Conservation (phyloP, 1,140 invertebrate species). For the Drosophila lacteicornis region DNA sequence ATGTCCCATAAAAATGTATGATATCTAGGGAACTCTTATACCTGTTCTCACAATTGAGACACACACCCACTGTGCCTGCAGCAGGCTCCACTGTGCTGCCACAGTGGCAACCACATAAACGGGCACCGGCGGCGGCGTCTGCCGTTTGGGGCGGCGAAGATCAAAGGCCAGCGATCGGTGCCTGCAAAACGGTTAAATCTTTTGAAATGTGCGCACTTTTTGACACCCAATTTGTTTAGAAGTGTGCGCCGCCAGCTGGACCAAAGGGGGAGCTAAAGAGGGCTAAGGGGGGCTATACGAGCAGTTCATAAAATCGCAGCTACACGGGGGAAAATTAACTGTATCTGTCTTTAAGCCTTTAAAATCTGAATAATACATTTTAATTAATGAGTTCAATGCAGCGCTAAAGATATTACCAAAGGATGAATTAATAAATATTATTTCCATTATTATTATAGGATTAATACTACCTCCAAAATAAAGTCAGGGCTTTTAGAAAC, state of each 20-base stretch:
- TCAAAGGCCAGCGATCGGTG: constrained; percentile 61
- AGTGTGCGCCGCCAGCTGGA: constrained; percentile 55
- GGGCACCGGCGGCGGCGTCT: constrained; percentile 59
- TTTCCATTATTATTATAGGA: not conserved
- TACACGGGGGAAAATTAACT: not conserved
- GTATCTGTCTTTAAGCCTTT: not conserved
- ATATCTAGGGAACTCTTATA: not conserved
- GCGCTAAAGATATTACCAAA: too few relatives aligned
- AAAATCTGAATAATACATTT: not conserved
- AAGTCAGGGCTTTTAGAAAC: too few relatives aligned
- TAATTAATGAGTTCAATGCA: too few relatives aligned
- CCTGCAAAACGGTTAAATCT: constrained; percentile 82
- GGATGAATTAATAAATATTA: too few relatives aligned
- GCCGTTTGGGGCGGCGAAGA: constrained; percentile 65
- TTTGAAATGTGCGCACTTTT: constrained; percentile 84
- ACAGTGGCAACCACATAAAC: constrained; percentile 67
- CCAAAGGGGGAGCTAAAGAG: not conserved
- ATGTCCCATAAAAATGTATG: constrained; percentile 9
- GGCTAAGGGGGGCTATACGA: constrained; percentile 2
- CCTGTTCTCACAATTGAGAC: not conserved
- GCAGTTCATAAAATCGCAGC: constrained; percentile 66
- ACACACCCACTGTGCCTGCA: constrained; percentile 48
- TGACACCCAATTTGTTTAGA: constrained; percentile 84
- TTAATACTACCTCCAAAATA: not conserved
- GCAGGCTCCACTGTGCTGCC: constrained; percentile 54